These are phyloP conservation scores for Stigmatopora nigra DNA, from an alignment of 2,113 vertebrate genomes.

Conservation along the genomic window DNA sequence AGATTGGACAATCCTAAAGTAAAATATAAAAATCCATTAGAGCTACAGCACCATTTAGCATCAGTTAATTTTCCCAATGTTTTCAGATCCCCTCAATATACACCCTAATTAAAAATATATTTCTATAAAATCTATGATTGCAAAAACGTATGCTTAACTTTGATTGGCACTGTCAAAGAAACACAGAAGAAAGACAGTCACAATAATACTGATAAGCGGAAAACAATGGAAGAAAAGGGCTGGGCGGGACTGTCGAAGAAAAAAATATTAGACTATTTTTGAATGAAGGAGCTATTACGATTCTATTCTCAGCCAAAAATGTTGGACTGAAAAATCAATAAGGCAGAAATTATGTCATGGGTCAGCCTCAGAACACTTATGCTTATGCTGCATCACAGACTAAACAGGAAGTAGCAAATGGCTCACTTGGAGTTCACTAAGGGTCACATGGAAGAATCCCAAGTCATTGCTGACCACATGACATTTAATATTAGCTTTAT, in stretches of 20 bases:
- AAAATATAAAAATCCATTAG: too few relatives aligned
- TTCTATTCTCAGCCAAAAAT: not conserved
- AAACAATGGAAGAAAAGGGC: not conserved
- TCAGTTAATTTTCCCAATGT: too few relatives aligned
- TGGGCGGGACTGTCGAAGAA: not conserved
- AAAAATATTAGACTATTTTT: not conserved
- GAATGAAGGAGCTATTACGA: not conserved
- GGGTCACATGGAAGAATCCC: not conserved
- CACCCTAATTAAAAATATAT: not conserved
- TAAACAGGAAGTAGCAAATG: not conserved
- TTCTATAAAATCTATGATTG: not conserved
- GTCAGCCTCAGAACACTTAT: not conserved
- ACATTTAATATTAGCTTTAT: not conserved
- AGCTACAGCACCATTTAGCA: too few relatives aligned
- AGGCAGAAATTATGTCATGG: not conserved
- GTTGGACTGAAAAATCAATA: not conserved
- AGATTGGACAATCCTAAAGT: too few relatives aligned
- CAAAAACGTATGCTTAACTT: not conserved
- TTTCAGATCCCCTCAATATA: too few relatives aligned
- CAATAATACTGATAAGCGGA: not conserved
- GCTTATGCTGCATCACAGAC: not conserved
- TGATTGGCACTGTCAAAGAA: not conserved
- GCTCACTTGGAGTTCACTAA: not conserved
- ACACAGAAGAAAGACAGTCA: not conserved
- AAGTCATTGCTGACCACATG: not conserved